Base-by-base conservation (phyloP, 2,113 vertebrate genomes). In the Chionodraco myersi region DNA sequence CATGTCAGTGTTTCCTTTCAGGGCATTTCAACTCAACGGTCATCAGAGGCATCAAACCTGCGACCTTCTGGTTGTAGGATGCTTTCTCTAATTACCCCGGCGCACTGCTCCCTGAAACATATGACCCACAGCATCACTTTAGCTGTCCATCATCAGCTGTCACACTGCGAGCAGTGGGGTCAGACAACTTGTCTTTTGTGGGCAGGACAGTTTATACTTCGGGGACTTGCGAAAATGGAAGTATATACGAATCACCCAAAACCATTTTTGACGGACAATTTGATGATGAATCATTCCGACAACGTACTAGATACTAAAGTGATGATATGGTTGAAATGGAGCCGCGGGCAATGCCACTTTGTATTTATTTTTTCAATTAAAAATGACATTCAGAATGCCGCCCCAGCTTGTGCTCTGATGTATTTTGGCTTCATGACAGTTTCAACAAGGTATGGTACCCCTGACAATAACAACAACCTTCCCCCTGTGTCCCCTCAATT, bases 361-460 rank as follows among this genome's bases (percentile, higher is more conserved):
- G n/a, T 79, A 73, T 90, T 92, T 90, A 85, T 86, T 92, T 89
- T 30, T 84, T 85, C 86, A 91, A 87, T 90, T 87, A 86, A 89
- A 87, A 86, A 62, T 85, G 79, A 89, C 83, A 91, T 89, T 89
- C 80, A 75, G 60, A 78, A 75, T 45, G 69, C 83, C 82, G 56
- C 67, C 68, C 66, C 52, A 1, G 44, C 79, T 64, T 79, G 72
- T 57, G 47, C 81, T 77, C 58, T 66, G 77, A 84, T 80, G 67
- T 83, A 18, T 78, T 85, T 92, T 87, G 86, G 90, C 88, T 75
- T 54, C 0, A 11, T 82, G 86, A 90, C 91, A 86, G 77, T 77
- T 79, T 72, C 82, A 88, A 90, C 86, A 86, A 92, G 82, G 82
- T 86, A 59, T 4, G 36, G 51, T 52, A 71, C 79, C 79, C 73